Conservation (phyloP, 2,113 vertebrate genomes). For the Lophochroa leadbeateri region DNA sequence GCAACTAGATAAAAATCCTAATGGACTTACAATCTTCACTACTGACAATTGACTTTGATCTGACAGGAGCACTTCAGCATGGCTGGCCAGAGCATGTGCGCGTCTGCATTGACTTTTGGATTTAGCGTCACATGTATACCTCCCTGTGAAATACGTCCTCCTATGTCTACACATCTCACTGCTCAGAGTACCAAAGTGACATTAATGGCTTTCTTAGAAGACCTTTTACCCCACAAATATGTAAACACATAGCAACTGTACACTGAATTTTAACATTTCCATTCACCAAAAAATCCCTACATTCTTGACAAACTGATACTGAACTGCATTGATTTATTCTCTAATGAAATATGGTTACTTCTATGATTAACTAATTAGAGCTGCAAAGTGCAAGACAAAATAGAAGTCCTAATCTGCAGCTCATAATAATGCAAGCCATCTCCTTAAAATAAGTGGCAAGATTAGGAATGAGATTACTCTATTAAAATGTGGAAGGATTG, state of each 20-base stretch:
- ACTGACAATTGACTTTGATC: neutral
- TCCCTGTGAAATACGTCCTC: neutral
- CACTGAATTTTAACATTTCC: neutral
- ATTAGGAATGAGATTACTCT: neutral
- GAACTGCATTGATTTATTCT: neutral
- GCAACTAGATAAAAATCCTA: neutral
- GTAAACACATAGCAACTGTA: neutral
- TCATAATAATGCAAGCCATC: neutral
- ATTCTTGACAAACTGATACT: neutral
- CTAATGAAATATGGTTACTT: neutral
- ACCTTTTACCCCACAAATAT: neutral
- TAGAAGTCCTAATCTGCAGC: neutral
- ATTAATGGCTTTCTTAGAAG: neutral
- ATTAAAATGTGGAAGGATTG: conserved; percentile 6
- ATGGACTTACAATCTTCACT: neutral
- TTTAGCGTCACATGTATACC: neutral
- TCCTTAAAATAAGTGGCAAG: conserved; percentile 7
- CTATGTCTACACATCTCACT: neutral
- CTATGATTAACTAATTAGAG: conserved; percentile 1
- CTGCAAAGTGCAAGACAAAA: neutral
- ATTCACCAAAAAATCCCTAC: neutral
- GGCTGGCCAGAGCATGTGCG: neutral
- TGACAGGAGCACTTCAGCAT: neutral
- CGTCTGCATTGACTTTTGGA: neutral
- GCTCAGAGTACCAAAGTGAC: neutral